A percentile compares a stretch with the other conserved stretches of the same genome.
Conservation (phyloP, 2,113 vertebrate species). For the Hyaena hyaena region DNA sequence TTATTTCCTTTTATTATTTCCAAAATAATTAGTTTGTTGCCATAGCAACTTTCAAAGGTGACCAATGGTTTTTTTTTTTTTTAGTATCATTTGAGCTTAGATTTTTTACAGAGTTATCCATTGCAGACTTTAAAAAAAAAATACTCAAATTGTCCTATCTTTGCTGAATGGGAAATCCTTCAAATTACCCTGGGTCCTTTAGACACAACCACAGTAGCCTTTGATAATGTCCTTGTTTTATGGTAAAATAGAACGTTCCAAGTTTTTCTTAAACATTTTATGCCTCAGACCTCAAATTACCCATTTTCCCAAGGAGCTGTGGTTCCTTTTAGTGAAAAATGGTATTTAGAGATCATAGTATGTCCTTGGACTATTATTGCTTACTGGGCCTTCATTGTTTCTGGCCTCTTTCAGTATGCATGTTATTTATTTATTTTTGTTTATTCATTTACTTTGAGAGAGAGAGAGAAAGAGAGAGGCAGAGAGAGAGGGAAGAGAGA, state of each 20-base stretch:
- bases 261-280: background rate
- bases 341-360: background rate
- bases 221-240: background rate
- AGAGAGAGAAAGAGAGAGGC: too few relatives aligned
- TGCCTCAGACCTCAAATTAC: background rate
- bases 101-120: background rate
- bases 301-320: background rate
- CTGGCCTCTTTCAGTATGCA: background rate
- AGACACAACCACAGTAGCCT: background rate
- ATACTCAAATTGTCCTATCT: background rate
- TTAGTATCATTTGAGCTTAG: background rate
- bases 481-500: too few relatives aligned
- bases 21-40: slow-evolving; percentile 32
- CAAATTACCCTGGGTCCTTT: background rate
- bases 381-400: background rate
- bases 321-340: background rate
- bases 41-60: slow-evolving; percentile 3
- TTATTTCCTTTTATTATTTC: slow-evolving; percentile 30
- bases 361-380: background rate
- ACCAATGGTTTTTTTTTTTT: background rate
- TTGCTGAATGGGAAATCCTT: background rate
- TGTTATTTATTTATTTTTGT: too few relatives aligned
- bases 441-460: too few relatives aligned
- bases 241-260: background rate
- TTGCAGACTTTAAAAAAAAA: background rate